Conservation (phyloP, 2,797 vertebrate species). For the Cyclopterus lumpus region DNA sequence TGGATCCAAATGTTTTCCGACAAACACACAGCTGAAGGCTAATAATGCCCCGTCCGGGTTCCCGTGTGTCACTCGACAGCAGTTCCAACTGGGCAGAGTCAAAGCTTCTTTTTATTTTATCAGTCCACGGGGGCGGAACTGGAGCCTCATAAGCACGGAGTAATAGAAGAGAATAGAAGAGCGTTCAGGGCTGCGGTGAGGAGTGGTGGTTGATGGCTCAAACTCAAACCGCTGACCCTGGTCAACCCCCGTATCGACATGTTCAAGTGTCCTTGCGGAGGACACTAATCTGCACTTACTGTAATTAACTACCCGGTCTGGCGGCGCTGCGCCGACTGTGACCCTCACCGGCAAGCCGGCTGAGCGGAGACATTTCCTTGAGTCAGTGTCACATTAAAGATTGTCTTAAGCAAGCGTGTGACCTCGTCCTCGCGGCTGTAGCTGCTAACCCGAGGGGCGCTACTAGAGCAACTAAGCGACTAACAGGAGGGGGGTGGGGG, state of each 20-base stretch:
- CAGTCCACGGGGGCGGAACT: background rate
- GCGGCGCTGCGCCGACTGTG: slow-evolving; percentile 6
- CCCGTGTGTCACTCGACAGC: background rate
- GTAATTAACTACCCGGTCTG: slow-evolving; percentile 24
- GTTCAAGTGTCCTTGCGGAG: slow-evolving; percentile 32
- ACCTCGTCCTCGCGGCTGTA: slow-evolving; percentile 33
- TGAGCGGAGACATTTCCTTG: slow-evolving; percentile 4
- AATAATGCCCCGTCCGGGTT: background rate
- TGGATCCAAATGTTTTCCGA: background rate
- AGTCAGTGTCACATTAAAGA: background rate
- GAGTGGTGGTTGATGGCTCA: background rate
- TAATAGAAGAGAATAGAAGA: background rate
- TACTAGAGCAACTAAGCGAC: slow-evolving; percentile 40
- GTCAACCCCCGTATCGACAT: slow-evolving; percentile 1
- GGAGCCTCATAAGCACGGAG: background rate
- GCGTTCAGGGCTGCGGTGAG: background rate
- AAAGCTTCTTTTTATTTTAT: background rate
- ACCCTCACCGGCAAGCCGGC: slow-evolving; percentile 2
- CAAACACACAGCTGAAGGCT: background rate
- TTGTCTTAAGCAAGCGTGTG: slow-evolving; percentile 24
- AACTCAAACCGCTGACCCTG: slow-evolving; percentile 15
- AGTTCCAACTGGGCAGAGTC: background rate
- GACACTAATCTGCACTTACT: slow-evolving; percentile 35
- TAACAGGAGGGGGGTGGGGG: slow-evolving; percentile 49
- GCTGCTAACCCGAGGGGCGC: slow-evolving; percentile 21